Conservation (phyloP, 2,888 invertebrate species). For the Ceramica pisi region DNA sequence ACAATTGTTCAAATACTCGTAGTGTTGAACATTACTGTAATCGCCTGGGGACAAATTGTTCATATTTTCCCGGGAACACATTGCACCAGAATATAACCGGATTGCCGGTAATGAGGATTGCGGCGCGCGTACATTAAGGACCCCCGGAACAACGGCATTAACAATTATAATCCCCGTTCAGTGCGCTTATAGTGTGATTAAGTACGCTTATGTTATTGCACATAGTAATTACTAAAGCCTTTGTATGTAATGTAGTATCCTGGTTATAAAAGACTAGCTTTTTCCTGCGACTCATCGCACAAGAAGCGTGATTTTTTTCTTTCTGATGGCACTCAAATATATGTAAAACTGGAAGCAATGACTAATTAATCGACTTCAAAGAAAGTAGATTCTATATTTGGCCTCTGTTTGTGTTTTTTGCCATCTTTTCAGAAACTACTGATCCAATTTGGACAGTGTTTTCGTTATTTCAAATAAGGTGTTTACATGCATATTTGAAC, state of each 20-base stretch:
- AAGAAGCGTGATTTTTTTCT: background rate
- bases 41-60: constrained; percentile 53
- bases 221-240: constrained; percentile 33
- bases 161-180: constrained; percentile 57
- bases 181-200: constrained; percentile 53
- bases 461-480: too few relatives aligned
- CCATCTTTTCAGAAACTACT: too few relatives aligned
- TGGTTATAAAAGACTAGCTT: constrained; percentile 1
- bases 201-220: constrained; percentile 51
- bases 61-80: constrained; percentile 62
- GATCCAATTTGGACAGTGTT: too few relatives aligned
- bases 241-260: constrained; percentile 20
- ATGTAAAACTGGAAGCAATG: too few relatives aligned
- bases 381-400: too few relatives aligned
- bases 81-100: constrained; percentile 56
- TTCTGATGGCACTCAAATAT: too few relatives aligned
- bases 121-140: constrained; percentile 65
- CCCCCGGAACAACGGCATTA: constrained; percentile 48
- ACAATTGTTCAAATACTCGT: constrained; percentile 27
- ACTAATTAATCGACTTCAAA: too few relatives aligned
- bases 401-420: too few relatives aligned
- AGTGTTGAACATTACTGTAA: constrained; percentile 47
- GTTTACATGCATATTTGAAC: too few relatives aligned
- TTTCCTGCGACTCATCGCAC: background rate
- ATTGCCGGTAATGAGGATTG: constrained; percentile 69